Evolutionary conservation across 1,140 invertebrate species (phyloP).

Genomic region (Brachionus sp.): DNA sequence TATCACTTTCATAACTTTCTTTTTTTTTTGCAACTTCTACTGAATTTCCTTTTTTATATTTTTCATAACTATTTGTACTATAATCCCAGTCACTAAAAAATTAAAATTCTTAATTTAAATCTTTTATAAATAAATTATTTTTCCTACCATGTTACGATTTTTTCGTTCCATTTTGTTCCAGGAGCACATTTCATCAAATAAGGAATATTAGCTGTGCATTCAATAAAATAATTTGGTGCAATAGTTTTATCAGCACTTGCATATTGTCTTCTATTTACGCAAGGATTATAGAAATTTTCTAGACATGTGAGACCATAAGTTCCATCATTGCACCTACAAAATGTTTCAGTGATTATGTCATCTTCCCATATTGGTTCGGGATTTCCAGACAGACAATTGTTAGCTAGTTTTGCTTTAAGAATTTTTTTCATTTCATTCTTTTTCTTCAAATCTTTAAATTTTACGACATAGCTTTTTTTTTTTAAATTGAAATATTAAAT

Average conservation of each 20-base stretch:
- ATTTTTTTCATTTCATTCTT: background rate
- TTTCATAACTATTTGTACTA: background rate
- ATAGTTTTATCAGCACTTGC: background rate
- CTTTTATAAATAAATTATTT: background rate
- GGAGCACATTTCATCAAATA: conserved; percentile 44
- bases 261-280: background rate
- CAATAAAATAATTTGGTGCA: conserved; percentile 35
- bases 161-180: conserved; percentile 42
- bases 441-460: background rate
- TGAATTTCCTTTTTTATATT: background rate
- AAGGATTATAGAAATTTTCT: conserved; percentile 29
- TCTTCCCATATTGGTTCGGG: conserved; percentile 42
- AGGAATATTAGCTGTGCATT: background rate
- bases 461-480: background rate
- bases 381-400: conserved; percentile 5
- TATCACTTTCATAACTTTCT: background rate
- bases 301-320: conserved; percentile 1
- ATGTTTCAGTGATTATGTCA: conserved; percentile 25
- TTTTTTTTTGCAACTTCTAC: background rate
- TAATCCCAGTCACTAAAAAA: conserved; percentile 3
- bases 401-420: background rate
- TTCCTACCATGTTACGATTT: conserved; percentile 20
- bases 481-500: background rate
- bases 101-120: background rate
- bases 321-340: conserved; percentile 31